Conservation (phyloP, 2,113 vertebrate genomes). For the Aythya baeri region DNA sequence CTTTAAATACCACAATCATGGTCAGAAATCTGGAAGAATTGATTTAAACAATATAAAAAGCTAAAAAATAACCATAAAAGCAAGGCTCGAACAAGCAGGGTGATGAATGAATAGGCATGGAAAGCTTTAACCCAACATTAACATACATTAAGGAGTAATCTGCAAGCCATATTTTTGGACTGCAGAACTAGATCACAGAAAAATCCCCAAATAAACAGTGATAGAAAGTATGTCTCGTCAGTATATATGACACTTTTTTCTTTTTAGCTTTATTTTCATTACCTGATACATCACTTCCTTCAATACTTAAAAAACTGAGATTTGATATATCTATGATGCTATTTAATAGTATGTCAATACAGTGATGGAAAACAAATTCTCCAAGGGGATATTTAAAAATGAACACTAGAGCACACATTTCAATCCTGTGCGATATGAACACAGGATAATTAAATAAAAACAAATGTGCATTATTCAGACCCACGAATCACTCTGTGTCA, state of each 20-base stretch:
- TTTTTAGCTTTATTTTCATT: not conserved
- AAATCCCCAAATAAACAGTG: not conserved
- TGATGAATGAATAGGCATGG: not conserved
- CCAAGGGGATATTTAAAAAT: not conserved
- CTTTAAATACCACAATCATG: not conserved
- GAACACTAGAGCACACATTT: not conserved
- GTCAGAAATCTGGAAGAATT: not conserved
- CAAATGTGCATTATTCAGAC: not conserved
- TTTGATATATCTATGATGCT: not conserved
- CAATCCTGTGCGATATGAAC: not conserved
- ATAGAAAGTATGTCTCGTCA: not conserved
- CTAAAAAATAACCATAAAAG: not conserved
- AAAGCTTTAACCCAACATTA: not conserved
- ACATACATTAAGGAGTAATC: not conserved
- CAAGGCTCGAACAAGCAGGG: not conserved
- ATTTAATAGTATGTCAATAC: not conserved
- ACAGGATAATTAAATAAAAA: not conserved
- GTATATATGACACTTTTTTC: not conserved
- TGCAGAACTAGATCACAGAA: not conserved
- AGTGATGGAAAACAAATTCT: not conserved
- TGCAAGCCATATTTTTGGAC: rapidly evolving
- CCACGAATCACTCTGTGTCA: rapidly evolving
- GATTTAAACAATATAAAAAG: conserved; percentile 6
- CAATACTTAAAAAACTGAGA: not conserved
- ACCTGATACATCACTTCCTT: not conserved